phyloP scores from a whole-genome alignment of 2,888 invertebrate genomes.

The Elysia crispata region DNA sequence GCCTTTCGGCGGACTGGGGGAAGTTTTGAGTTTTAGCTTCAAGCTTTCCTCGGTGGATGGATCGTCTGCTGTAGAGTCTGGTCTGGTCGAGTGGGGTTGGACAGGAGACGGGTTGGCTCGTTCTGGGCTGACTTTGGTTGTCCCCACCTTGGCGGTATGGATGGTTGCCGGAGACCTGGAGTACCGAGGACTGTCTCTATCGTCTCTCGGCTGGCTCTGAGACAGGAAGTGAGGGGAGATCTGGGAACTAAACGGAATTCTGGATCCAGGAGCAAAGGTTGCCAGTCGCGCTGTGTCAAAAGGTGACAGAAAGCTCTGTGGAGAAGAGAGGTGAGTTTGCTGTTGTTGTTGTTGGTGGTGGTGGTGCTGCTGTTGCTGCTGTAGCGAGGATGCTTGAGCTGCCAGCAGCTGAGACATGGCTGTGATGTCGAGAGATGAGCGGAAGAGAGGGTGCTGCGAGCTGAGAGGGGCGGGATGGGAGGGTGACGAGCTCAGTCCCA shows the following conservation, averaged over 20 bases:
- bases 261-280: background rate
- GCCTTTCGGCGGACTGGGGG: slow-evolving; percentile 25
- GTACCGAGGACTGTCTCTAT: too few species aligned
- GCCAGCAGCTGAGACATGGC: slow-evolving; percentile 43
- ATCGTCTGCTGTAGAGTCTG: background rate
- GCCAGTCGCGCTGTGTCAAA: slow-evolving; percentile 39
- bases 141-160: too few species aligned
- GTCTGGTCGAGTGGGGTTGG: too few species aligned
- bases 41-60: slow-evolving; percentile 9
- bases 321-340: background rate
- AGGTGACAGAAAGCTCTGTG: slow-evolving; percentile 29
- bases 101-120: too few species aligned
- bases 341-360: background rate
- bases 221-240: background rate
- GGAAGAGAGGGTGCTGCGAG: slow-evolving; percentile 32
- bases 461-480: slow-evolving; percentile 2
- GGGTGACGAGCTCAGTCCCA: slow-evolving; percentile 19
- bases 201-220: background rate
- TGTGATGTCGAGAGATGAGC: slow-evolving; percentile 24
- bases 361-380: background rate
- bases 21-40: background rate
- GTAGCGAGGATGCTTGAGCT: background rate
- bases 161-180: too few species aligned
- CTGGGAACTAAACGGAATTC: background rate
- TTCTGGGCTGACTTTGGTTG: too few species aligned